Percentiles rank a stretch among this genome's conserved stretches.
These are phyloP conservation scores for Leptinotarsa undecemlineata DNA, from an alignment of 1,140 invertebrate species.

Conservation along the genomic window DNA sequence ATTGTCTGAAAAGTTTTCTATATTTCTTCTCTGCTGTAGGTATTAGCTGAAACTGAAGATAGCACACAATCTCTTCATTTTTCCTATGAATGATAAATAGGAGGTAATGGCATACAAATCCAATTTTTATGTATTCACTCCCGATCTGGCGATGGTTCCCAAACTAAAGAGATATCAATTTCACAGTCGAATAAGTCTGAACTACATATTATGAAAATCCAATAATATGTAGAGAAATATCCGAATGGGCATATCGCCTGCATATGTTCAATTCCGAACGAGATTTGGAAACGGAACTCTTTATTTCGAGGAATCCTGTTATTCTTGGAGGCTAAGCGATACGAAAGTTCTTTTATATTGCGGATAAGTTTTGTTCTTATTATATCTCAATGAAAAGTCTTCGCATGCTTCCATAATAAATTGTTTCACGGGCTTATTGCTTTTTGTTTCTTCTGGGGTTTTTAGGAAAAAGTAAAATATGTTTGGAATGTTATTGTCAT, in stretches of 20 bases:
- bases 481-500: conserved; percentile 3
- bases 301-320: not conserved
- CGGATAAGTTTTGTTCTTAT: conserved; percentile 5
- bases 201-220: conserved; percentile 8
- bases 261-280: conserved; percentile 5
- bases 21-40: no score
- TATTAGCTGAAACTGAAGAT: no score
- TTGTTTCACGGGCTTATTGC: not conserved
- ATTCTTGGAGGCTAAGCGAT: conserved; percentile 1
- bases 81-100: not conserved
- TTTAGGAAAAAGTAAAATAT: not conserved
- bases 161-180: conserved; percentile 10
- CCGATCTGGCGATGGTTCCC: not conserved
- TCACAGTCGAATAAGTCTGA: not conserved
- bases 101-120: not conserved
- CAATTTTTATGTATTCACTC: not conserved
- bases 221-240: conserved; percentile 15
- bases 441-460: not conserved
- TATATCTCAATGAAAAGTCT: not conserved
- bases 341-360: conserved; percentile 8
- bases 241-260: not conserved
- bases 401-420: conserved; percentile 6
- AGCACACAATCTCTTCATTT: not conserved
- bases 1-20: no score
- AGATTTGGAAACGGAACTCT: not conserved